Base-by-base conservation (phyloP, 2,888 invertebrate species). In the Vannuccia rotundouncinata region DNA sequence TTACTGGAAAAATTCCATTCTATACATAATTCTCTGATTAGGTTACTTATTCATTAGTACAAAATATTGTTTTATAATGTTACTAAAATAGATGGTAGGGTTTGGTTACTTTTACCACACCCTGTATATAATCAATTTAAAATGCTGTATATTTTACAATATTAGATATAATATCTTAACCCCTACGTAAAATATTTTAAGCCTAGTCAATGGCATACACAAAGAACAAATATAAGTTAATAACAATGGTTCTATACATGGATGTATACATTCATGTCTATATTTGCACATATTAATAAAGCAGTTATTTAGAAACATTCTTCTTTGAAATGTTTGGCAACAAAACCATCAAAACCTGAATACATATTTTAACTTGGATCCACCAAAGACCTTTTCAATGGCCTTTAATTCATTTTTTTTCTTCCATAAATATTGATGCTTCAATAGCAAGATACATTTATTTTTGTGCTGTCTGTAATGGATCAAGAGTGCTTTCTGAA, bases 381-480 rank as follows among this genome's bases (percentile, higher is more conserved):
- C 66, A 66, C 22, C 66, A 66, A 66, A 45, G 17, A 45, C 45
- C 17, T 66, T 22, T 66, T 66, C 25, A 66, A 66, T 27, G 13
- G 66, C 66, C 66, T 66, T 66, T 66, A 66, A 66, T 66, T 66
- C 66, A 66, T 22, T 66, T 66, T 66, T 66, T 66, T 66, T 22
- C 45, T 45, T 5, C 66, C 5, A n/a, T 13, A 22, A 66, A 66
- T 17, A 66, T 66, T 22, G 66, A 66, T 66, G 66, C 66, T 66
- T 66, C 66, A 66, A 27, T 22, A 66, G 66, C 66, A 66, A 45
- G 66, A 66, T 17, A 66, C 66, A 66, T 66, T 66, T 66, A 17
- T 66, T 66, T 66, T 66, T 66, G 66, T 17, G 66, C 66, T 66
- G 66, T 2, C 66, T 66, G 66, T 66, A 27, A 66, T 66, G 25